A percentile compares a stretch with the other conserved stretches of the same genome.
phyloP scores from a whole-genome alignment of 2,888 invertebrate genomes.

The Lasioglossum morio region DNA sequence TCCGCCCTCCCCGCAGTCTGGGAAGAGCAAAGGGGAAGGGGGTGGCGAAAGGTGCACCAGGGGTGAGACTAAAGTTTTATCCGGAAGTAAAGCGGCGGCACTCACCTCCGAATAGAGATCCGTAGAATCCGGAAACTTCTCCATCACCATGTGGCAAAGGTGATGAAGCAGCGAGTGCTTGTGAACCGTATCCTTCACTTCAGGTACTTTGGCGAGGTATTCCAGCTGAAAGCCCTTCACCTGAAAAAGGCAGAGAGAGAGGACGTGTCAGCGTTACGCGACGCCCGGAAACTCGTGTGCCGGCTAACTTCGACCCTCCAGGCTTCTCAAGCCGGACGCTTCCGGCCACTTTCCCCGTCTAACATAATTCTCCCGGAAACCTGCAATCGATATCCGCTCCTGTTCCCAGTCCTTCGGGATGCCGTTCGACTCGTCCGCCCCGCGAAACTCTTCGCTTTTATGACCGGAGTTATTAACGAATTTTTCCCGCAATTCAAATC shows the following conservation, averaged over 20 bases:
- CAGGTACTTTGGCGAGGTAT: constrained; percentile 98
- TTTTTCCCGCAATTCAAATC: background rate
- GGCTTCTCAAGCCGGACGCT: constrained; percentile 23
- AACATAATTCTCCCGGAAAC: constrained; percentile 45
- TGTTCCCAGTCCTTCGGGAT: background rate
- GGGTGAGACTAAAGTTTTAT: constrained; percentile 60
- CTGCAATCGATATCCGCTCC: constrained; percentile 42
- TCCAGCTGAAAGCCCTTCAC: constrained; percentile 99
- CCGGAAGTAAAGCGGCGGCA: constrained; percentile 55
- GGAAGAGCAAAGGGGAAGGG: background rate
- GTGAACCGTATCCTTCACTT: constrained; percentile 99
- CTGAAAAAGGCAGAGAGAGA: constrained; percentile 79
- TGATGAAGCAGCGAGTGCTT: constrained; percentile 99
- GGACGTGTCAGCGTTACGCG: constrained; percentile 45
- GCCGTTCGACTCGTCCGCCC: background rate
- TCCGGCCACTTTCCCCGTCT: constrained; percentile 43
- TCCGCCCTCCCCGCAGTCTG: background rate
- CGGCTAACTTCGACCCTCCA: constrained; percentile 36
- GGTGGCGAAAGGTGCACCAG: background rate
- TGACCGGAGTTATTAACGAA: background rate
- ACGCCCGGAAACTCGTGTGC: constrained; percentile 23
- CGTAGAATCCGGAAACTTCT: constrained; percentile 97
- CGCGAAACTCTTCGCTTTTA: background rate
- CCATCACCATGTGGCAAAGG: constrained; percentile 98
- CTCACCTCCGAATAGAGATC: constrained; percentile 98